phyloP scores from a whole-genome alignment of 1,140 invertebrate species.

The Zaprionus kolodkinae region DNA sequence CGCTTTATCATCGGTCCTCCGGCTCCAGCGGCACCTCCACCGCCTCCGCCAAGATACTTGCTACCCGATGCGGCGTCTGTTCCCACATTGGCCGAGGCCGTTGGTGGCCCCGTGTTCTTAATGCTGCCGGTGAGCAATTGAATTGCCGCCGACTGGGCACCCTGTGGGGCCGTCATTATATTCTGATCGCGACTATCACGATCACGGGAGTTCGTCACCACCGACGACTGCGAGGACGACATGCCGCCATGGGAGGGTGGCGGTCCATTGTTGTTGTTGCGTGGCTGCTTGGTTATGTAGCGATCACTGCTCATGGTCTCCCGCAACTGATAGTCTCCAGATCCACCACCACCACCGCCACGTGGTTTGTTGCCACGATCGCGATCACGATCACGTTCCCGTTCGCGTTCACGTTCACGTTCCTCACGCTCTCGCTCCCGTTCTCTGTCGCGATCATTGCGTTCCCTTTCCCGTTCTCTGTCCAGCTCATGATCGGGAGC shows the following conservation, averaged over 20 bases:
- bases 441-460: conserved; percentile 64
- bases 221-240: conserved; percentile 56
- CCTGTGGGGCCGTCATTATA: conserved; percentile 62
- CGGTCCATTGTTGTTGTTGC: conserved; percentile 72
- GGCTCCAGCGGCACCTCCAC: conserved; percentile 38
- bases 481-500: conserved; percentile 54
- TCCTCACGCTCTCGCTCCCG: conserved; percentile 47
- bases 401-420: conserved; percentile 44
- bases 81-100: conserved; percentile 46
- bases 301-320: conserved; percentile 80
- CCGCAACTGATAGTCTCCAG: conserved; percentile 64
- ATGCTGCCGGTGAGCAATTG: conserved; percentile 64
- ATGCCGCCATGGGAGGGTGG: conserved; percentile 61
- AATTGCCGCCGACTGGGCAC: conserved; percentile 63
- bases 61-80: conserved; percentile 53
- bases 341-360: conserved; percentile 30
- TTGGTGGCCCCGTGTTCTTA: conserved; percentile 57
- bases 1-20: conserved; percentile 75
- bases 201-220: conserved; percentile 46
- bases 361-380: conserved; percentile 71
- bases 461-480: conserved; percentile 53
- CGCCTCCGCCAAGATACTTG: conserved; percentile 64
- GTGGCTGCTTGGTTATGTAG: conserved; percentile 78
- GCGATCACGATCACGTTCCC: conserved; percentile 73
- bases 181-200: conserved; percentile 58